Evolutionary conservation across 2,888 invertebrate genomes (phyloP).

Genomic region (Apamea sordens): DNA sequence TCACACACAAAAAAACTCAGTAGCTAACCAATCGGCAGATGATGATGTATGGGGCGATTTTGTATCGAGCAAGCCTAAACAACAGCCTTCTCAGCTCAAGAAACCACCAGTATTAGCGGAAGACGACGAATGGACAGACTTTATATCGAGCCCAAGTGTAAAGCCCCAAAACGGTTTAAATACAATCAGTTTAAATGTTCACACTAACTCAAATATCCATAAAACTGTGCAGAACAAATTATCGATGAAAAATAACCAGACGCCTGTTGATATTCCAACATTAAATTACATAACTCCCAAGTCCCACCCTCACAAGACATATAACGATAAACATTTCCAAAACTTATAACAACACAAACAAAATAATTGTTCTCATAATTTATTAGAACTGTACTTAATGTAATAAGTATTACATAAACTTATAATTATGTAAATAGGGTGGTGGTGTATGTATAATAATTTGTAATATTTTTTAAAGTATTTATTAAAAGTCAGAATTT

Average conservation of each 20-base stretch:
- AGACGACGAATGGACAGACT: conserved; percentile 89
- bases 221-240: conserved; percentile 78
- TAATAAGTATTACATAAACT: conserved; percentile 64
- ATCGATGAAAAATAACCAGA: conserved; percentile 77
- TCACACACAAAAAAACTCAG: conserved; percentile 74
- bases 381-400: conserved; percentile 81
- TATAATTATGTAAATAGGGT: conserved; percentile 81
- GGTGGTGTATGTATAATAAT: conserved; percentile 75
- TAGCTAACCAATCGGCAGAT: conserved; percentile 77
- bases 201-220: conserved; percentile 84
- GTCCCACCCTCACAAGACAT: conserved; percentile 78
- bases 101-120: conserved; percentile 79
- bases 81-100: conserved; percentile 73
- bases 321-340: conserved; percentile 87
- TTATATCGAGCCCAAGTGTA: conserved; percentile 85
- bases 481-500: conserved; percentile 53
- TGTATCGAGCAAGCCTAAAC: conserved; percentile 88
- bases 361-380: conserved; percentile 68
- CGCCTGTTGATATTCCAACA: conserved; percentile 83
- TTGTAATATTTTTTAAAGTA: conserved; percentile 68
- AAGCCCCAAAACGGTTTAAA: conserved; percentile 86
- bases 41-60: conserved; percentile 92
- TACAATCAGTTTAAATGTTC: conserved; percentile 87
- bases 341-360: conserved; percentile 87
- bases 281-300: conserved; percentile 88